Evolutionary conservation across 1,140 invertebrate genomes (phyloP), one percentile per base, ranked within the genome.

Genomic region (Paraescarpia echinospica): DNA sequence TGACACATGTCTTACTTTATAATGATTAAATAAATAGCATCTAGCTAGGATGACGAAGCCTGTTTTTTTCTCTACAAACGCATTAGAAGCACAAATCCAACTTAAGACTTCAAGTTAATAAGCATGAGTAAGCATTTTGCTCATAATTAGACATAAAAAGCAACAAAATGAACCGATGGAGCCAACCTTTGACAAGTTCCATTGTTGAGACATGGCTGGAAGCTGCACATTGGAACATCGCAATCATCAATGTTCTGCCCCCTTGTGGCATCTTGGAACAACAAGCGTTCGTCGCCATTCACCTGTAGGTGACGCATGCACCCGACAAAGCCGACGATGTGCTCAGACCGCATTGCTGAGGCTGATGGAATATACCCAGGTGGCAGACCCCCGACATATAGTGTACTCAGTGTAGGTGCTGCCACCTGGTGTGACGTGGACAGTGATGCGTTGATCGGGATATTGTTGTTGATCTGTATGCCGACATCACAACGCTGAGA

Each of bases 221-320:
- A 92, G 41, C 34, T 92, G 89, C 92, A 92, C 34, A 51, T 33
- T 2, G 89, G 89, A n/a, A 92, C 89, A 18, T 48, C 35, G 34
- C 92, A 92, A 33, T 92, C 92, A 22, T 35, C 89, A 34, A 92
- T 92, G 92, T 92, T 92, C 34, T 35, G 89, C 6, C 92, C 92
- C 35, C 34, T 48, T 4, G 59, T 35, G 34, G 92, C 92, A 91
- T 92, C 92, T n/a, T 35, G n/a, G 89, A 92, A 92, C 89, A 92
- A 89, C 14, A 89, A n/a, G 8, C 59, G 33, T 33, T 92, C 92
- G n/a, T 35, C 89, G 34, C 22, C 35, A 59, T 90, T 48, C 92
- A 92, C 89, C 34, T 92, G 33, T 35, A 92, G 48, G 35, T 89
- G 31, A 27, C 59, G 33, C 12, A 92, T 31, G 27, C 89, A 91